Evolutionary conservation across 2,113 vertebrate species (phyloP).

Genomic region (Nerophis ophidion): DNA sequence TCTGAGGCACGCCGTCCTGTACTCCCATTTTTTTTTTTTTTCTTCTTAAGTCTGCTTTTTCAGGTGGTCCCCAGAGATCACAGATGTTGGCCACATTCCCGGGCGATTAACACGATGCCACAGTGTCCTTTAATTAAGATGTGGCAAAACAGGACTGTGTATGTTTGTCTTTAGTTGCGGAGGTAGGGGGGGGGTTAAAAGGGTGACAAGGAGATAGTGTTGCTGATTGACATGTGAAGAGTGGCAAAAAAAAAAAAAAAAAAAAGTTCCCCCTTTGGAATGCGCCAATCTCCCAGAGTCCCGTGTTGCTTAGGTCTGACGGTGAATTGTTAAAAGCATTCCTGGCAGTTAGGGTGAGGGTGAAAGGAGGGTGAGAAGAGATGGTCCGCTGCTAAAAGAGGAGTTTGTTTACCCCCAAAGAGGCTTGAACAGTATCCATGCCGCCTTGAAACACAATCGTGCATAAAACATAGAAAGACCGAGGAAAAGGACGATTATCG

Average conservation of each 20-base stretch:
- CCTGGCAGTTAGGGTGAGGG: slow-evolving; percentile 55
- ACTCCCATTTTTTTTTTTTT: slow-evolving; percentile 24
- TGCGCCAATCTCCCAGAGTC: slow-evolving; percentile 64
- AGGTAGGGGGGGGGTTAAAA: slow-evolving; percentile 21
- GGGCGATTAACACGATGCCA: slow-evolving; percentile 63
- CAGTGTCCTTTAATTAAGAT: slow-evolving; percentile 51
- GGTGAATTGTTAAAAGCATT: slow-evolving; percentile 73
- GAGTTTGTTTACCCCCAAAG: slow-evolving; percentile 45
- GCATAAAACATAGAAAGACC: slow-evolving; percentile 1
- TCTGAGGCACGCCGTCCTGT: background rate
- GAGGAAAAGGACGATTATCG: background rate
- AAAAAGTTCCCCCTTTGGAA: slow-evolving; percentile 65
- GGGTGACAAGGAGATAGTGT: slow-evolving; percentile 68
- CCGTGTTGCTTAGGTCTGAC: slow-evolving; percentile 56
- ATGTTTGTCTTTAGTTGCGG: slow-evolving; percentile 40
- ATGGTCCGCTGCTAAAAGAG: slow-evolving; percentile 50
- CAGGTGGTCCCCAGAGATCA: slow-evolving; percentile 49
- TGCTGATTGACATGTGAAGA: slow-evolving; percentile 72
- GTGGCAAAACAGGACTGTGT: slow-evolving; percentile 29
- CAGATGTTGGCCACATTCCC: slow-evolving; percentile 65
- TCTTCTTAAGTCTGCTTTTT: slow-evolving; percentile 33
- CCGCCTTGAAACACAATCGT: slow-evolving; percentile 20
- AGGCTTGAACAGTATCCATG: slow-evolving; percentile 38
- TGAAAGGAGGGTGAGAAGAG: slow-evolving; percentile 57
- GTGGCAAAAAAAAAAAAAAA: slow-evolving; percentile 37